phyloP scores from a whole-genome alignment of 2,113 vertebrate genomes.

The Vulpes ferrilata region DNA sequence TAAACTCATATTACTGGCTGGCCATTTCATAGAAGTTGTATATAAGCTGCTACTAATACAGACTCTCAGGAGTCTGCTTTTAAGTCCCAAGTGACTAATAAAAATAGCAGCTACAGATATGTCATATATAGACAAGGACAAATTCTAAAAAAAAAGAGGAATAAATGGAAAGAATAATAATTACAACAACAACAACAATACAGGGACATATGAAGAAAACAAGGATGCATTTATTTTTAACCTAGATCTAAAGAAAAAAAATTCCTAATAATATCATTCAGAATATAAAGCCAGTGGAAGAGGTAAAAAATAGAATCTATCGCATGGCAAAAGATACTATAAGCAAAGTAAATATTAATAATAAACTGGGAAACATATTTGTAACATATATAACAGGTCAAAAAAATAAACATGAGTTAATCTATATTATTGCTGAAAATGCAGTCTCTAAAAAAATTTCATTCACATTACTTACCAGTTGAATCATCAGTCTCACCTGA shows the following conservation, averaged over 20 bases:
- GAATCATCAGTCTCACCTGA: neutral
- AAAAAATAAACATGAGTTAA: neutral
- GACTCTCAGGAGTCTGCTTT: neutral
- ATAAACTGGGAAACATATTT: neutral
- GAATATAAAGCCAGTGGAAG: neutral
- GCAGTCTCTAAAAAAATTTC: neutral
- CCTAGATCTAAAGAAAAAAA: neutral
- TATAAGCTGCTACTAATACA: neutral
- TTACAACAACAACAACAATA: neutral
- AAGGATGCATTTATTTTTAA: neutral
- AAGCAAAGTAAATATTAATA: neutral
- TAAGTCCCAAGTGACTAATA: neutral
- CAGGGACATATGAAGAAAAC: neutral
- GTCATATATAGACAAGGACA: neutral
- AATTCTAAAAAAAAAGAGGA: neutral
- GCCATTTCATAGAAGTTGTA: neutral
- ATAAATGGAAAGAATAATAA: neutral
- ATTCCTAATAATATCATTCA: neutral
- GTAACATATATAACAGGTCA: neutral
- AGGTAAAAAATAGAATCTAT: neutral
- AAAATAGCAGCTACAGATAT: neutral
- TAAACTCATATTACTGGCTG: neutral
- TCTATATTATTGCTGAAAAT: neutral
- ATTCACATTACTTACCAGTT: neutral
- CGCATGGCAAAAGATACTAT: neutral